Evolutionary conservation across 1,140 invertebrate species (phyloP).

Genomic region (Phymorhynchus buccinoides): DNA sequence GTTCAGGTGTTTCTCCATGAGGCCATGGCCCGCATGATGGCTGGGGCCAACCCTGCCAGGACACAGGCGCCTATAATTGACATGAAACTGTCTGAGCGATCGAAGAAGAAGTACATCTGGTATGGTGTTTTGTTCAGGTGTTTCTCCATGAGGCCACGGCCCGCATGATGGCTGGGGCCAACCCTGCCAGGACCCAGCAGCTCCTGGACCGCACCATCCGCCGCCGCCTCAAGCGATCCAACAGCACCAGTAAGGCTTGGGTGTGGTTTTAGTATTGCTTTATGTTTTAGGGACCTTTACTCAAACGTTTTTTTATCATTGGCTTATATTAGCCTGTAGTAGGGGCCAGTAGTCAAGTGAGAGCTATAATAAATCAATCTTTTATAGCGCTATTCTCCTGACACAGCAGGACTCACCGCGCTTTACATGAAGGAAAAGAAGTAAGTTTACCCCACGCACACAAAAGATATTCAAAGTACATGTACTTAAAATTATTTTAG

Average conservation of each 20-base stretch:
- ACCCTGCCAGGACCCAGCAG: constrained; percentile 92
- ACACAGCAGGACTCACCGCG: neutral
- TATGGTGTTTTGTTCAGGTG: constrained; percentile 74
- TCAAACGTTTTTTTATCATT: neutral
- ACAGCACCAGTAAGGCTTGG: constrained; percentile 20
- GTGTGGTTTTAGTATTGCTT: neutral
- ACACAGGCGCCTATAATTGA: constrained; percentile 93
- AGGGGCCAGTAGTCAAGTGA: too few species aligned
- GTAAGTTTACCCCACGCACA: too few species aligned
- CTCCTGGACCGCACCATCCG: constrained; percentile 89
- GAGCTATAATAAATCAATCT: neutral
- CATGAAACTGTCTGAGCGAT: too few species aligned
- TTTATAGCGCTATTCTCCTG: too few species aligned
- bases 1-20: constrained; percentile 89
- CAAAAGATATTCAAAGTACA: too few species aligned
- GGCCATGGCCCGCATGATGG: constrained; percentile 92
- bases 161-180: constrained; percentile 93
- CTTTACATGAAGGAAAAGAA: too few species aligned
- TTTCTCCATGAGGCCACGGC: constrained; percentile 93
- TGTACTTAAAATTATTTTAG: too few species aligned
- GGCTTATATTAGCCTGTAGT: too few species aligned
- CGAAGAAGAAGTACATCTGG: too few species aligned
- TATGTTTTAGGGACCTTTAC: neutral
- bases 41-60: constrained; percentile 90
- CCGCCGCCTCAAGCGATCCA: constrained; percentile 76